Evolutionary conservation across 2,113 vertebrate species (phyloP).

Genomic region (Phyllopteryx taeniolatus): DNA sequence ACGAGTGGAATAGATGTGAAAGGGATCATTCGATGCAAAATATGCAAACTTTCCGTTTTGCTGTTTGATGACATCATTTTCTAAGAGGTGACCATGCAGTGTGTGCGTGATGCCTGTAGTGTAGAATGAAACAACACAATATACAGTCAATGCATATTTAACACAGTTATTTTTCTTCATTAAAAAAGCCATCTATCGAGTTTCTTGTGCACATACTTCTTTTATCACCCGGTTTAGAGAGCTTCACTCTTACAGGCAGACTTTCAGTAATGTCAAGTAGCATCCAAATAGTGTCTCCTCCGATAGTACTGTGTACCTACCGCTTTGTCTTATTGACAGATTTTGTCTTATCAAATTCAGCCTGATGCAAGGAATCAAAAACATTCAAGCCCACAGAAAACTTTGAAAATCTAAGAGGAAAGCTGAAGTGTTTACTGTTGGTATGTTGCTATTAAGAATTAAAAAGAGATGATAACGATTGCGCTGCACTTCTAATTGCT

Average conservation of each 20-base stretch:
- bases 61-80: slow-evolving; percentile 74
- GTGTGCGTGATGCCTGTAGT: slow-evolving; percentile 65
- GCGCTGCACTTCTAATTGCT: slow-evolving; percentile 44
- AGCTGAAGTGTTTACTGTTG: slow-evolving; percentile 25
- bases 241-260: slow-evolving; percentile 40
- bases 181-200: slow-evolving; percentile 51
- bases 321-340: slow-evolving; percentile 50
- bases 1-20: slow-evolving; percentile 69
- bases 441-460: slow-evolving; percentile 29
- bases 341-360: slow-evolving; percentile 40
- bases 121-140: slow-evolving; percentile 64
- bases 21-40: slow-evolving; percentile 76
- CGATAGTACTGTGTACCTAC: slow-evolving; percentile 40
- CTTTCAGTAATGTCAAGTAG: slow-evolving; percentile 39
- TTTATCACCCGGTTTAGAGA: slow-evolving; percentile 43
- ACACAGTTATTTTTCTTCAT: slow-evolving; percentile 51
- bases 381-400: slow-evolving; percentile 26
- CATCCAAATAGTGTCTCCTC: slow-evolving; percentile 47
- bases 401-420: slow-evolving; percentile 23
- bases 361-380: slow-evolving; percentile 27
- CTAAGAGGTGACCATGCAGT: slow-evolving; percentile 72
- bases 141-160: slow-evolving; percentile 59
- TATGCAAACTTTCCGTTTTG: slow-evolving; percentile 81
- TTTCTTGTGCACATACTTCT: slow-evolving; percentile 49
- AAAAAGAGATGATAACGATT: slow-evolving; percentile 19